These are phyloP conservation scores for Tenebrio molitor DNA, from an alignment of 1,140 invertebrate genomes.

Conservation along the genomic window DNA sequence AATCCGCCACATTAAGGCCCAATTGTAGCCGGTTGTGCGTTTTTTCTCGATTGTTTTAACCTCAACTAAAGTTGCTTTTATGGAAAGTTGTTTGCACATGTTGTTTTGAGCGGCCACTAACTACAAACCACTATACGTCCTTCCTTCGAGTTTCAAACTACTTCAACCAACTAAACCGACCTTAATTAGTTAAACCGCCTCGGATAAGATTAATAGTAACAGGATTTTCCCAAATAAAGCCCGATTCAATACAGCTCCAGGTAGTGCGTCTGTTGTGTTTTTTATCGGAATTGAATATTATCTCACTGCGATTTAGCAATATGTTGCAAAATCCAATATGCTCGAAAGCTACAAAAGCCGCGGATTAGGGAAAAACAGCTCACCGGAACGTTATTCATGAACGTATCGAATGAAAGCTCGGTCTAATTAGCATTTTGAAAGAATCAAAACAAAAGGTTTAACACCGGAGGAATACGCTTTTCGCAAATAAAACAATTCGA, in stretches of 20 bases:
- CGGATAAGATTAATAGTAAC: constrained; percentile 35
- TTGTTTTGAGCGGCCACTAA: constrained; percentile 32
- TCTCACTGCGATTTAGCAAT: constrained; percentile 11
- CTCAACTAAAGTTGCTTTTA: not conserved
- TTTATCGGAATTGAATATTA: constrained; percentile 7
- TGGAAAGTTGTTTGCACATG: constrained; percentile 22
- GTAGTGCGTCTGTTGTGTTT: not conserved
- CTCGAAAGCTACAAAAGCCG: constrained; percentile 2
- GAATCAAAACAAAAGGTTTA: constrained; percentile 32
- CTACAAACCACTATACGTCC: constrained; percentile 21
- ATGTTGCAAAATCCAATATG: constrained; percentile 17
- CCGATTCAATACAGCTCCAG: not conserved
- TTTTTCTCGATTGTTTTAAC: not conserved
- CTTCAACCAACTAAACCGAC: constrained; percentile 37
- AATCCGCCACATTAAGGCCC: no score
- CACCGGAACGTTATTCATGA: constrained; percentile 19
- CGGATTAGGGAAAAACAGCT: constrained; percentile 13
- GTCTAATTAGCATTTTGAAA: constrained; percentile 35
- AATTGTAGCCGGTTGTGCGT: no score
- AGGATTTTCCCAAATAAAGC: constrained; percentile 12
- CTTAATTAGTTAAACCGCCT: constrained; percentile 39
- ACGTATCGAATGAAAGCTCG: constrained; percentile 18
- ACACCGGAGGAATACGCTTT: constrained; percentile 8
- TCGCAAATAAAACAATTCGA: constrained; percentile 21
- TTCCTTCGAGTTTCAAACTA: constrained; percentile 26